Evolutionary conservation across 2,797 vertebrate species (phyloP).

Genomic region (Xenopus petersii): DNA sequence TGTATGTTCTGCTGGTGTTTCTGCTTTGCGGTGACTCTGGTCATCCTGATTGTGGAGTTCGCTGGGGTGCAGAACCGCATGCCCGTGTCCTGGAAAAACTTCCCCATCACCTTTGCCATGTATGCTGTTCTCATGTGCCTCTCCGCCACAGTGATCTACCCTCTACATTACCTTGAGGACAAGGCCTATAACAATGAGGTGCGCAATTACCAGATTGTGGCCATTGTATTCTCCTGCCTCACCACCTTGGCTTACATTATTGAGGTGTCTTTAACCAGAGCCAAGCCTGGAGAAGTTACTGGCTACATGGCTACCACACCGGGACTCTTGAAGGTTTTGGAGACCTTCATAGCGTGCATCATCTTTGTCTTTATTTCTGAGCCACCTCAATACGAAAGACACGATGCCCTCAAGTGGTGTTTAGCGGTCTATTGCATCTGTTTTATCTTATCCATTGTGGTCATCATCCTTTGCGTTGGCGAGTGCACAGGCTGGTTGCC

Average conservation of each 20-base stretch:
- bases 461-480: conserved; percentile 80
- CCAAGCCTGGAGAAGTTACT: conserved; percentile 78
- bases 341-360: conserved; percentile 85
- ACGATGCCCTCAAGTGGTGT: conserved; percentile 74
- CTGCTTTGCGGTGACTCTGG: conserved; percentile 77
- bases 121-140: conserved; percentile 83
- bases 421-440: conserved; percentile 86
- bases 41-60: conserved; percentile 80
- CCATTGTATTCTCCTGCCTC: conserved; percentile 77
- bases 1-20: conserved; percentile 90
- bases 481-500: conserved; percentile 83
- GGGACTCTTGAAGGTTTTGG: conserved; percentile 82
- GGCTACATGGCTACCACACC: conserved; percentile 90
- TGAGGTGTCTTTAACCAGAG: conserved; percentile 83
- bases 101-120: conserved; percentile 87
- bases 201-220: conserved; percentile 64
- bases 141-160: conserved; percentile 84
- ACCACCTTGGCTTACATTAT: conserved; percentile 77
- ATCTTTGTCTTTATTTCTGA: conserved; percentile 82
- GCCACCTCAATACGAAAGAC: conserved; percentile 60
- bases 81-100: conserved; percentile 87
- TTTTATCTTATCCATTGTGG: conserved; percentile 78
- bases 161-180: conserved; percentile 70
- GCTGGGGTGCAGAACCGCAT: conserved; percentile 72
- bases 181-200: neutral